Conservation (phyloP, 2,888 invertebrate species). For the Hartigia nigra region DNA sequence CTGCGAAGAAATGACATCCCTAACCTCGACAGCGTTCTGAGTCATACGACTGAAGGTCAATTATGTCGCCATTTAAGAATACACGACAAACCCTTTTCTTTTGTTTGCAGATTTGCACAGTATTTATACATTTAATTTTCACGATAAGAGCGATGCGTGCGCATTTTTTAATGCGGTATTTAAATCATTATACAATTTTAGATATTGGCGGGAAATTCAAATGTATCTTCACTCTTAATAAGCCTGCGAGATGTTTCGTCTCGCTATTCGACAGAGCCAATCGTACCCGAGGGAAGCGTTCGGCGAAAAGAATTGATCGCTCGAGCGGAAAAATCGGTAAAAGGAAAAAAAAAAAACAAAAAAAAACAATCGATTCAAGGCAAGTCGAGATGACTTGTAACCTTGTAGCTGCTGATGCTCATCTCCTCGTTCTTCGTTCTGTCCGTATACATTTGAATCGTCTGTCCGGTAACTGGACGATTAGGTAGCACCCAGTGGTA, state of each 20-base stretch:
- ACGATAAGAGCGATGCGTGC: not conserved
- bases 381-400: conserved; percentile 25
- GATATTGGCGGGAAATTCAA: too few relatives aligned
- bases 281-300: not conserved
- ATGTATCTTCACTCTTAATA: not conserved
- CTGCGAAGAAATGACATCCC: not conserved
- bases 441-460: conserved; percentile 6
- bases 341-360: not conserved
- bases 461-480: not conserved
- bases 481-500: not conserved
- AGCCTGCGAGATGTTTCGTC: not conserved
- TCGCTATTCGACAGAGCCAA: not conserved
- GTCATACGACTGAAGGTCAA: not conserved
- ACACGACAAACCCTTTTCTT: not conserved
- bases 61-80: not conserved
- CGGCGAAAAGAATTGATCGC: not conserved
- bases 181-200: not conserved
- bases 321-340: not conserved
- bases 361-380: not conserved
- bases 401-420: conserved; percentile 26
- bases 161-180: not conserved
- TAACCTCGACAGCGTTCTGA: not conserved
- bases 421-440: not conserved
- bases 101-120: too few relatives aligned
- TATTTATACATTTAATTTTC: not conserved